Conservation (phyloP, 2,113 vertebrate genomes). For the Brienomyrus brachyistius region DNA sequence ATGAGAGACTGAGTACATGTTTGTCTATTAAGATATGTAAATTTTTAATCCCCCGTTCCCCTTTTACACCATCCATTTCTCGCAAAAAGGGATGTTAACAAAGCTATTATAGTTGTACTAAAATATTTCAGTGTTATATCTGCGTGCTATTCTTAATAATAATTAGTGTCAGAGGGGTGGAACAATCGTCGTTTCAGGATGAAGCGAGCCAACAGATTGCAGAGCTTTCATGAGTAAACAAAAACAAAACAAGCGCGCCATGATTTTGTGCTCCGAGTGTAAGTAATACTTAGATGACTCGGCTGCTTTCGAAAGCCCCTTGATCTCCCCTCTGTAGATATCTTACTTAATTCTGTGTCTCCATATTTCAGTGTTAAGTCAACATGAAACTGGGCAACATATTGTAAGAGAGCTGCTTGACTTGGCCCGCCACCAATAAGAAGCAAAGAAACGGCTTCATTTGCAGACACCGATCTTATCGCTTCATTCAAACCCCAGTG, state of each 20-base stretch:
- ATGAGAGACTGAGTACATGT: constrained; percentile 42
- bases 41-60: constrained; percentile 46
- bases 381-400: neutral
- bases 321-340: constrained; percentile 13
- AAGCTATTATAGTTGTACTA: constrained; percentile 29
- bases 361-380: constrained; percentile 18
- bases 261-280: constrained; percentile 12
- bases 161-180: constrained; percentile 25
- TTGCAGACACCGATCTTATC: constrained; percentile 11
- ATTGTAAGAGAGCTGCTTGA: constrained; percentile 19
- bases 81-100: constrained; percentile 32
- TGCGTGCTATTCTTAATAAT: constrained; percentile 24
- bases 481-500: neutral
- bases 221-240: constrained; percentile 25
- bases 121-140: constrained; percentile 25
- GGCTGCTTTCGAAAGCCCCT: constrained; percentile 5
- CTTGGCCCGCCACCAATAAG: constrained; percentile 4
- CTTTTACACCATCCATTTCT: constrained; percentile 37
- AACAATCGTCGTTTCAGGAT: constrained; percentile 17
- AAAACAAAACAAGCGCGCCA: constrained; percentile 19
- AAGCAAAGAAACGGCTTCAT: constrained; percentile 2
- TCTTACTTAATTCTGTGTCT: constrained; percentile 19
- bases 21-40: constrained; percentile 53
- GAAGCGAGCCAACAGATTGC: constrained; percentile 20
- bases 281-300: constrained; percentile 16